These are phyloP conservation scores for Pseudolaguvia tuberculata DNA, from an alignment of 2,113 vertebrate species.

Conservation along the genomic window DNA sequence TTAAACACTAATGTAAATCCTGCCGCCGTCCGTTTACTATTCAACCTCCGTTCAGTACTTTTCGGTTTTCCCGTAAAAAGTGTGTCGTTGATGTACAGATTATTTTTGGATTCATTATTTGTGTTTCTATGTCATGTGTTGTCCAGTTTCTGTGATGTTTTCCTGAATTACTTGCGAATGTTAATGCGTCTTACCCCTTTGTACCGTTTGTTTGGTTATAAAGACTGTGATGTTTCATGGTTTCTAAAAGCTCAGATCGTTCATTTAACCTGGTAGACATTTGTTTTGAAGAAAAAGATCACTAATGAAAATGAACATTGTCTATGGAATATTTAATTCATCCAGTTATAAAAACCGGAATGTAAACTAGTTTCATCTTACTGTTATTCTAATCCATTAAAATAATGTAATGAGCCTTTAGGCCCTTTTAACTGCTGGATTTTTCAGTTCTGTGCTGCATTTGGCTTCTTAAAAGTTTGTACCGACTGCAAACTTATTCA, in stretches of 20 bases:
- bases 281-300: slow-evolving; percentile 8
- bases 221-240: neutral
- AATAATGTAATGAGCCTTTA: no score
- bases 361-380: slow-evolving; percentile 11
- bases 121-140: slow-evolving; percentile 31
- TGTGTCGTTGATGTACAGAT: slow-evolving; percentile 51
- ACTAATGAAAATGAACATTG: slow-evolving; percentile 51
- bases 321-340: slow-evolving; percentile 38
- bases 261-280: neutral
- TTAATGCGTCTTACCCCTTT: neutral
- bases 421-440: no score
- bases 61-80: slow-evolving; percentile 53
- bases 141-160: neutral
- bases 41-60: slow-evolving; percentile 61
- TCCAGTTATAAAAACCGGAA: slow-evolving; percentile 44
- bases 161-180: neutral
- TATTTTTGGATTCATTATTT: slow-evolving; percentile 52
- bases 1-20: slow-evolving; percentile 55
- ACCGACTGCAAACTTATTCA: neutral
- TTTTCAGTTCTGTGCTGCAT: neutral
- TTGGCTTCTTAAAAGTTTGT: neutral
- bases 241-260: neutral
- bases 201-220: neutral
- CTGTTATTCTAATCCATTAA: neutral
- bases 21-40: slow-evolving; percentile 55